phyloP scores from a whole-genome alignment of 2,797 vertebrate genomes.

The Ctenochaetus hawaiiensis region DNA sequence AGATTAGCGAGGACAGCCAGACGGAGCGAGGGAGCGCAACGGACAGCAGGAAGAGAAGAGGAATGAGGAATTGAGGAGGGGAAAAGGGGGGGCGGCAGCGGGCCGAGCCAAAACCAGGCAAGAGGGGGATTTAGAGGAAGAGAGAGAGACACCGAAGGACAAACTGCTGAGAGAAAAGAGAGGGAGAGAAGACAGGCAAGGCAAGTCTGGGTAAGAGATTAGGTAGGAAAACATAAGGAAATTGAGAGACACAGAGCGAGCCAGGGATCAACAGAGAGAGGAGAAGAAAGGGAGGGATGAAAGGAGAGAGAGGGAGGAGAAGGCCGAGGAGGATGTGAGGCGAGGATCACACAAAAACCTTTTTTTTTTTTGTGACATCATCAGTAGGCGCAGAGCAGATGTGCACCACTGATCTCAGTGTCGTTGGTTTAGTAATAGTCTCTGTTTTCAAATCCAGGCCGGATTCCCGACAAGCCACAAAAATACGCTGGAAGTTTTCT shows the following conservation, averaged over 20 bases:
- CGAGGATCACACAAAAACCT: conserved; percentile 78
- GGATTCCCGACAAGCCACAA: conserved; percentile 3
- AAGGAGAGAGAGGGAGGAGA: conserved; percentile 52
- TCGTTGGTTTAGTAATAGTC: conserved; percentile 12
- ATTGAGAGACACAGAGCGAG: conserved; percentile 66
- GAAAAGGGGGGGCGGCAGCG: not conserved
- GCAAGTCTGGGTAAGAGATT: conserved; percentile 71
- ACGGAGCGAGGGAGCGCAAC: conserved; percentile 59
- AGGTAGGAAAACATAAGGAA: conserved; percentile 70
- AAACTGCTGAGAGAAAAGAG: conserved; percentile 27
- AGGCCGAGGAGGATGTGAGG: conserved; percentile 63
- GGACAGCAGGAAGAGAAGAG: conserved; percentile 52
- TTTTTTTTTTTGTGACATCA: conserved; percentile 86
- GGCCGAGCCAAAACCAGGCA: conserved; percentile 30
- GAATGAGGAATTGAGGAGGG: conserved; percentile 32
- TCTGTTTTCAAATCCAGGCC: conserved; percentile 8
- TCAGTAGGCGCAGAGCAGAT: conserved; percentile 65
- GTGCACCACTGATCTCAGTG: conserved; percentile 26
- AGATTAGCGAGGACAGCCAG: conserved; percentile 73
- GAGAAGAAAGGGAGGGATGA: conserved; percentile 57
- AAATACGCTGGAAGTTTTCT: not conserved
- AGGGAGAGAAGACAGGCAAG: conserved; percentile 39
- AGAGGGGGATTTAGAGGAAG: conserved; percentile 55
- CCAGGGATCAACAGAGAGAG: conserved; percentile 59
- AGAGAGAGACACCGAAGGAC: conserved; percentile 57